Base-by-base conservation (phyloP, 1,140 invertebrate genomes). In the Nymphalis io region DNA sequence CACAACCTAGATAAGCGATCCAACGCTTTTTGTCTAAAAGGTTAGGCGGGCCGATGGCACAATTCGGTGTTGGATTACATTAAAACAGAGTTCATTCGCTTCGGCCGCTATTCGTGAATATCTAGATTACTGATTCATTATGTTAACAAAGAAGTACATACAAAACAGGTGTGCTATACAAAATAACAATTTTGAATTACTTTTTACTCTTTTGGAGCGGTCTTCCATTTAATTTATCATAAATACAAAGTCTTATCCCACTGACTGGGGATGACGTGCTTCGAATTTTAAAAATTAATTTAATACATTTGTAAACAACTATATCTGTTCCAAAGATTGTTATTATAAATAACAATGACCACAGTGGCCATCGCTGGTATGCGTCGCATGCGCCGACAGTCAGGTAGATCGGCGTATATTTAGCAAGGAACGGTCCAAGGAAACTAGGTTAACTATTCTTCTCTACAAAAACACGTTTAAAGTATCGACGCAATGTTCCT, bases 361-460 rank as follows among this genome's bases (percentile, higher is more conserved):
- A 60, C 33, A 66, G 70, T 59, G 69, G 65, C 70, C 69, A 75
- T 74, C 65, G 33, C 63, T 67, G 75, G 73, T 74, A 74, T 77
- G 79, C 68, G 80, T 68, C 70, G 74, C 77, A 75, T 82, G 80
- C 75, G 83, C 79, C 69, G 57, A 51, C 66, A 48, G 74, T 73
- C 74, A 76, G 72, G 75, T 74, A 74, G 74, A 68, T n/a, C 61
- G 75, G 68, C 72, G 66, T 90, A 91, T 84, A 88, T 88, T 87
- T 90, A 89, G 87, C 79, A 72, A 79, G 81, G 76, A 82, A 80
- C 79, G 72, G 70, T 72, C 67, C 61, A 66, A 71, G 61, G 82
- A 80, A 90, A 83, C 79, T 91, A 83, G 89, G 89, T 91, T 89
- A 91, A 88, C 87, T 89, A 88, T 90, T 86, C 80, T 87, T 80